Conservation (phyloP, 1,140 invertebrate genomes). For the Lethrus apterus region DNA sequence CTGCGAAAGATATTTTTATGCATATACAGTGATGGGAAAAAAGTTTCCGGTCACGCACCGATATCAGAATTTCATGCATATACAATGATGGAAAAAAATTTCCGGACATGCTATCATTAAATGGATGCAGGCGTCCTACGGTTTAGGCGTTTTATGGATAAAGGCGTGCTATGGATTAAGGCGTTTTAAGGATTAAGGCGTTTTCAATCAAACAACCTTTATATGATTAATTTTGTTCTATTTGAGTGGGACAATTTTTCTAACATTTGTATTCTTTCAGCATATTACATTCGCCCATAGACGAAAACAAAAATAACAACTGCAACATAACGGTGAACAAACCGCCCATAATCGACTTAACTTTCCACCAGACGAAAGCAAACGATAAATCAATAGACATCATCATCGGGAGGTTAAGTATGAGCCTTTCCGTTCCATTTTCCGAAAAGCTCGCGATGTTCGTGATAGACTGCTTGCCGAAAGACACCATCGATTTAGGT, state of each 20-base stretch:
- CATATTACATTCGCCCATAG: slow-evolving; percentile 61
- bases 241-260: neutral
- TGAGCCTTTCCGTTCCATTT: slow-evolving; percentile 70
- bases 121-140: too few species aligned
- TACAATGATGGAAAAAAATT: too few species aligned
- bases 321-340: slow-evolving; percentile 56
- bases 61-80: too few species aligned
- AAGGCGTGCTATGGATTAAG: too few species aligned
- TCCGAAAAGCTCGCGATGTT: slow-evolving; percentile 59
- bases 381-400: slow-evolving; percentile 58
- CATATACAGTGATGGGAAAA: neutral
- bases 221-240: slow-evolving; percentile 5
- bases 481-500: slow-evolving; percentile 49
- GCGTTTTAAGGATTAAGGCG: too few species aligned
- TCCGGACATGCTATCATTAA: too few species aligned
- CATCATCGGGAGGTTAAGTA: slow-evolving; percentile 60
- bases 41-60: too few species aligned
- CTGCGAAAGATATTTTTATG: neutral
- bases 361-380: slow-evolving; percentile 55
- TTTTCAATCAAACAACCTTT: slow-evolving; percentile 6
- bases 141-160: too few species aligned
- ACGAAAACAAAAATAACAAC: slow-evolving; percentile 48
- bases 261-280: slow-evolving; percentile 39
- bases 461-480: slow-evolving; percentile 58
- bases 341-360: slow-evolving; percentile 59